Evolutionary conservation across 1,140 invertebrate genomes (phyloP), one percentile per base, ranked within the genome.

Genomic region (Limonius californicus): DNA sequence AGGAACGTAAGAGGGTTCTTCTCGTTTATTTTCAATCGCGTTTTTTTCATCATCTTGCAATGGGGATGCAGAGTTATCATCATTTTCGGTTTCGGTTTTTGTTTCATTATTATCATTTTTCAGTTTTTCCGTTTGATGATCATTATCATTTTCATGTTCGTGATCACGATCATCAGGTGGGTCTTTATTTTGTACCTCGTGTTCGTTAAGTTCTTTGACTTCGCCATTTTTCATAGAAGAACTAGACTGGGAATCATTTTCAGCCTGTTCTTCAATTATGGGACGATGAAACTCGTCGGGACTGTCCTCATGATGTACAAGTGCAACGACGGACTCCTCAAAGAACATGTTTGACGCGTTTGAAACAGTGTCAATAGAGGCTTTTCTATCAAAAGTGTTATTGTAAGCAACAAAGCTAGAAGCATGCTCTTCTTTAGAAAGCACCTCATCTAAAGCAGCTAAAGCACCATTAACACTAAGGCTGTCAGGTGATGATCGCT

Each of bases 231-330:
- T 32, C 11, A 32, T 6, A 32, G 27, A 32, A 32, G 11, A 11
- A 32, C 11, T 39, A 14, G 35, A 39, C 11, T 19, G 7, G 18
- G n/a, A 50, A 18, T 50, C 45, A 21, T 8, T 18, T 8, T 50
- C 45, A 6, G 4, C 14, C 14, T 50, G 45, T 50, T 50, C 45
- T 50, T 50, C 45, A 19, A 50, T 3, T 3, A 50, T 50, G 9
- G 45, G 20, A 14, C 2, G 16, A 8, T 50, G 15, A 50, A 18
- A 50, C 15, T 50, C 45, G 15, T 4, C 2, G 35, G 1, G 15
- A 21, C 54, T 61, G 56, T 70, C 59, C 63, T 70, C 68, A 45
- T 66, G 61, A 59, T 70, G 68, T n/a, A 70, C 64, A 58, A 70
- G 59, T 54, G 62, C 68, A 50, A 68, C 64, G 39, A 70, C 68